Conservation (phyloP, 2,797 vertebrate species). For the Gobio occitaniae region DNA sequence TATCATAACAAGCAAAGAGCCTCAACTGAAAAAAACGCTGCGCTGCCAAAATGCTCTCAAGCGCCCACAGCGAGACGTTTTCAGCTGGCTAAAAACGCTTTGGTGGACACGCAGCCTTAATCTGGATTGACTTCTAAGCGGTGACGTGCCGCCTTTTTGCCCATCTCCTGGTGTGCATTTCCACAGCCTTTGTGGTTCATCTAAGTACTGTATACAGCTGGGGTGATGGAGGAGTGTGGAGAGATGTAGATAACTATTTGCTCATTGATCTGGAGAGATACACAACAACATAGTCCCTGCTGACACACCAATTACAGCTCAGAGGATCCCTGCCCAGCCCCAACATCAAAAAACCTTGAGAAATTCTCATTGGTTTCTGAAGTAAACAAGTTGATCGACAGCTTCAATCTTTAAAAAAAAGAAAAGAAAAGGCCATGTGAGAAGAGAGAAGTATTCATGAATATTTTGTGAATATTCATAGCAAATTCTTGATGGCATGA, state of each 20-base stretch:
- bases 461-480: too few species aligned
- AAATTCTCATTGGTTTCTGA: slow-evolving; percentile 35
- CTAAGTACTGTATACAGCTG: slow-evolving; percentile 5
- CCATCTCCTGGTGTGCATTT: slow-evolving; percentile 31
- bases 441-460: not conserved
- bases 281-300: slow-evolving; percentile 10
- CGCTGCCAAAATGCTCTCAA: too few species aligned
- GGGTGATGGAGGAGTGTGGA: not conserved
- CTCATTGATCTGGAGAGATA: slow-evolving; percentile 43
- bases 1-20: too few species aligned
- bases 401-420: not conserved
- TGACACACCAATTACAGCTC: slow-evolving; percentile 46
- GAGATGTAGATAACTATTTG: slow-evolving; percentile 23
- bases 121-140: slow-evolving; percentile 22
- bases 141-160: not conserved
- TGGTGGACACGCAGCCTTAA: slow-evolving; percentile 24
- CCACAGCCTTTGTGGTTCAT: slow-evolving; percentile 28
- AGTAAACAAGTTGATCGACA: slow-evolving; percentile 26
- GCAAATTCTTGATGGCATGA: too few species aligned
- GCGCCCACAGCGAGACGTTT: too few species aligned
- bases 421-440: slow-evolving; percentile 10
- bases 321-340: slow-evolving; percentile 9
- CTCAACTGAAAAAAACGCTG: too few species aligned
- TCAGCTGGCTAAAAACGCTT: too few species aligned
- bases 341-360: slow-evolving; percentile 35